A percentile compares a stretch with the other conserved stretches of the same genome.
Evolutionary conservation across 1,140 invertebrate genomes (phyloP).

Genomic region (Trialeurodes vaporariorum): DNA sequence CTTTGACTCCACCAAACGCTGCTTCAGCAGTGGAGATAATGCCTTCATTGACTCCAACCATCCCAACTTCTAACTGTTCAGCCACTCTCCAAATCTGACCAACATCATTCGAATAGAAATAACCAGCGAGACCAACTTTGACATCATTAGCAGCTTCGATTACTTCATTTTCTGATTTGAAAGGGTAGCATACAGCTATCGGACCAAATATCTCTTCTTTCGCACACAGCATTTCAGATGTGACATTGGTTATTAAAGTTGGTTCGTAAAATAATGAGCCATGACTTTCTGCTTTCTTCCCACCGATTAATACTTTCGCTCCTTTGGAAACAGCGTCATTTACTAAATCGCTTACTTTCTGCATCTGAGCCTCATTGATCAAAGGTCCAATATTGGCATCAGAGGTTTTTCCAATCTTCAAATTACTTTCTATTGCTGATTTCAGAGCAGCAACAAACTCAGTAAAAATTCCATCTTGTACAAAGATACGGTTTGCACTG

Average conservation of each 20-base stretch:
- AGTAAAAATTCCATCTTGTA: conserved; percentile 76
- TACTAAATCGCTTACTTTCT: conserved; percentile 65
- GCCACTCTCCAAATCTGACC: conserved; percentile 88
- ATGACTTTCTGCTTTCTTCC: conserved; percentile 46
- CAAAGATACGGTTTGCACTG: conserved; percentile 84
- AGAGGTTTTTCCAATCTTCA: conserved; percentile 17
- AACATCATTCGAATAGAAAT: conserved; percentile 85
- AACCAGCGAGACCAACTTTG: conserved; percentile 66
- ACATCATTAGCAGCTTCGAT: conserved; percentile 66
- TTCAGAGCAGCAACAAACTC: conserved; percentile 68
- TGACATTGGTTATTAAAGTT: conserved; percentile 75
- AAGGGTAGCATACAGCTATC: conserved; percentile 74
- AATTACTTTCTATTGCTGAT: conserved; percentile 16
- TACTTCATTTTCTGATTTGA: conserved; percentile 81
- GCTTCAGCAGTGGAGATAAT: conserved; percentile 83
- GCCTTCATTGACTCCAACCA: conserved; percentile 95
- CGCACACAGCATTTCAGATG: conserved; percentile 66
- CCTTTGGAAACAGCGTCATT: conserved; percentile 77
- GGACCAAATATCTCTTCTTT: conserved; percentile 94
- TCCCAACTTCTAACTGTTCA: conserved; percentile 77
- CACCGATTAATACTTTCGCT: conserved; percentile 72
- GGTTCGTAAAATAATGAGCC: conserved; percentile 83
- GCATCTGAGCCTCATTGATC: conserved; percentile 75
- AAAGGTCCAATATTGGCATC: conserved; percentile 56
- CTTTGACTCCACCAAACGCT: conserved; percentile 92